Percentiles rank a stretch among this genome's conserved stretches.
These are phyloP conservation scores for Anguilla rostrata DNA, from an alignment of 2,113 vertebrate species.

Conservation along the genomic window DNA sequence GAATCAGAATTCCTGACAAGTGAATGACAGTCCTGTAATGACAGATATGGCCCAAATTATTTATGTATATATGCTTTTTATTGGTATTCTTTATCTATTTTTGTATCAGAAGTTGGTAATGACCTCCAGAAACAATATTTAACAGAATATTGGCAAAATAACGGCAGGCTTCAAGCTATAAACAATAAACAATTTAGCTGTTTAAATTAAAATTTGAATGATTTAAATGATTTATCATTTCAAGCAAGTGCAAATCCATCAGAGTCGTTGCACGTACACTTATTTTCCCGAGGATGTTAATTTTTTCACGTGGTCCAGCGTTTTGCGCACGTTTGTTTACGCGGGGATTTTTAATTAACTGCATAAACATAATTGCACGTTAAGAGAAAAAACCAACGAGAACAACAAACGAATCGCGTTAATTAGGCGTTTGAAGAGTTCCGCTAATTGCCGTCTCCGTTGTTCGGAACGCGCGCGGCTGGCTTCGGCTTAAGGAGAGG, in stretches of 20 bases:
- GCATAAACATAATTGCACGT: slow-evolving; percentile 54
- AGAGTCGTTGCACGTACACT: background rate
- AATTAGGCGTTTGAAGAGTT: slow-evolving; percentile 55
- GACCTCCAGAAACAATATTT: background rate
- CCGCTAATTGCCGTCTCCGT: slow-evolving; percentile 39
- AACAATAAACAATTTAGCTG: background rate
- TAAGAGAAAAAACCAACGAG: slow-evolving; percentile 45
- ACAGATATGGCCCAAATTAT: no score
- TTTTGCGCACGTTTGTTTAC: slow-evolving; percentile 45
- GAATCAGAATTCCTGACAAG: no score
- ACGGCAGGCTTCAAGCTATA: background rate
- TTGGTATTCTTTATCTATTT: background rate
- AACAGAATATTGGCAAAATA: background rate
- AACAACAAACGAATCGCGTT: slow-evolving; percentile 43
- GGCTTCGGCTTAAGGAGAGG: slow-evolving; percentile 8
- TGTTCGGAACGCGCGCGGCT: background rate
- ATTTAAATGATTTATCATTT: background rate
- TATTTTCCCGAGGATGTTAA: background rate
- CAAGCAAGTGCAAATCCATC: slow-evolving; percentile 15
- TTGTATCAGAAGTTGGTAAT: background rate
- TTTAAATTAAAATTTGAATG: background rate
- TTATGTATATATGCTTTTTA: no score
- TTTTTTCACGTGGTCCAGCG: slow-evolving; percentile 27
- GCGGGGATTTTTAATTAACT: slow-evolving; percentile 51
- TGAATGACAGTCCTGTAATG: no score